phyloP scores from a whole-genome alignment of 2,113 vertebrate species.

The Eretmochelys imbricata region DNA sequence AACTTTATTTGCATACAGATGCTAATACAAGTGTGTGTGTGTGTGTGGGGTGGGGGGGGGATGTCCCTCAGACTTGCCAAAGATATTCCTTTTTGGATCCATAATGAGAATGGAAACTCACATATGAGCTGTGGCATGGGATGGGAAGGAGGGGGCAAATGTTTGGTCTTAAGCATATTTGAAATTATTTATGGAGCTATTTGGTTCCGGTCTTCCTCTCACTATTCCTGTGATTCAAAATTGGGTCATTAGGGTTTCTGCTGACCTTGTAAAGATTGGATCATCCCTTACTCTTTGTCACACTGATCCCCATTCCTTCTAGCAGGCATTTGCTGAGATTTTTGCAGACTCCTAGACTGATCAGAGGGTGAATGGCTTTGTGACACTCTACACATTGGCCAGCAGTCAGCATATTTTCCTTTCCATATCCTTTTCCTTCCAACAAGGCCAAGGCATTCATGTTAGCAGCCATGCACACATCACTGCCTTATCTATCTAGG shows the following conservation, averaged over 20 bases:
- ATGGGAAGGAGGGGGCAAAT: neutral
- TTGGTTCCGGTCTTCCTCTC: neutral
- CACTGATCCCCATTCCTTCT: neutral
- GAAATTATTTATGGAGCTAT: fast-evolving
- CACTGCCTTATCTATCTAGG: neutral
- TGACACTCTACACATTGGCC: neutral
- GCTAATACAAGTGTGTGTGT: neutral
- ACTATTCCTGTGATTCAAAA: neutral
- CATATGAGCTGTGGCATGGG: fast-evolving
- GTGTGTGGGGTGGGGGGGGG: neutral
- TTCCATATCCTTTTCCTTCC: fast-evolving
- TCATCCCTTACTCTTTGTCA: no score
- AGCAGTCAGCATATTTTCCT: neutral
- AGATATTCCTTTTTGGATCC: neutral
- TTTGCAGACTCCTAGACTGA: neutral
- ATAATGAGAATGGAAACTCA: fast-evolving
- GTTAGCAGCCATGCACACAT: fast-evolving
- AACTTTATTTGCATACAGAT: neutral
- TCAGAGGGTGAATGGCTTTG: fast-evolving
- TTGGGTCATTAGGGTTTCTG: neutral
- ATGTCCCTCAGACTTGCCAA: neutral
- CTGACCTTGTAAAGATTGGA: fast-evolving
- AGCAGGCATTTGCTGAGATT: neutral
- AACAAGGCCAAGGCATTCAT: fast-evolving
- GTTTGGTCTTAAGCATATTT: neutral